These are phyloP conservation scores for Amniataba percoides DNA, from an alignment of 2,797 vertebrate species.

Conservation along the genomic window DNA sequence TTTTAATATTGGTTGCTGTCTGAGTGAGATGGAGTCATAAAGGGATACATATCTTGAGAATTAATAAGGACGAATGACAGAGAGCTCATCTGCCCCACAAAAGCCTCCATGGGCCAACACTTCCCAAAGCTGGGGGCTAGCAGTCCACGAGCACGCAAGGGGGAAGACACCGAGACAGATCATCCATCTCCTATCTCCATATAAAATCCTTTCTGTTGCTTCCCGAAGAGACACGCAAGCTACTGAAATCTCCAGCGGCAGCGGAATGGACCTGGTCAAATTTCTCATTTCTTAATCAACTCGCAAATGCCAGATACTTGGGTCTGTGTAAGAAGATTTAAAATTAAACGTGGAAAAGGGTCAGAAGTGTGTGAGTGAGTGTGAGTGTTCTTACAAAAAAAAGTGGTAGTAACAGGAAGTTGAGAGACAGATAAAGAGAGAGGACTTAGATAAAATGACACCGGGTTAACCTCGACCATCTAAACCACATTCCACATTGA, in stretches of 20 bases:
- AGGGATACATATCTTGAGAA: conserved; percentile 63
- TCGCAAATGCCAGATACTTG: conserved; percentile 20
- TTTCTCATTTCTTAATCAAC: conserved; percentile 33
- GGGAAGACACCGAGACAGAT: conserved; percentile 45
- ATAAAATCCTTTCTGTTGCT: conserved; percentile 52
- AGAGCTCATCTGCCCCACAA: conserved; percentile 37
- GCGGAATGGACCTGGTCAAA: conserved; percentile 29
- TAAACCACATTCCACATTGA: conserved; percentile 61
- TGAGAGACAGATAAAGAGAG: conserved; percentile 36
- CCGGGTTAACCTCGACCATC: conserved; percentile 59
- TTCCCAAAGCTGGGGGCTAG: conserved; percentile 39
- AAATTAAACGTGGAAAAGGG: background rate
- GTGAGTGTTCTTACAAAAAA: too few species aligned
- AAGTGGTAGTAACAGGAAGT: conserved; percentile 41
- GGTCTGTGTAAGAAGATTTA: background rate
- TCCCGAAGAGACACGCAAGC: conserved; percentile 42
- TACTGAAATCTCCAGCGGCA: conserved; percentile 12
- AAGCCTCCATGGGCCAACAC: conserved; percentile 47
- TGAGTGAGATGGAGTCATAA: conserved; percentile 70
- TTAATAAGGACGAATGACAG: conserved; percentile 60
- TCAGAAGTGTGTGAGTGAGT: too few species aligned
- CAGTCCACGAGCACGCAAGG: conserved; percentile 19
- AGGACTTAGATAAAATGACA: conserved; percentile 54
- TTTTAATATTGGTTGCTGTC: conserved; percentile 78
- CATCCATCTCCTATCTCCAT: conserved; percentile 30